Percentiles rank a stretch among this genome's conserved stretches.
Conservation (phyloP, 2,797 vertebrate species). For the Ceyx erithaca region DNA sequence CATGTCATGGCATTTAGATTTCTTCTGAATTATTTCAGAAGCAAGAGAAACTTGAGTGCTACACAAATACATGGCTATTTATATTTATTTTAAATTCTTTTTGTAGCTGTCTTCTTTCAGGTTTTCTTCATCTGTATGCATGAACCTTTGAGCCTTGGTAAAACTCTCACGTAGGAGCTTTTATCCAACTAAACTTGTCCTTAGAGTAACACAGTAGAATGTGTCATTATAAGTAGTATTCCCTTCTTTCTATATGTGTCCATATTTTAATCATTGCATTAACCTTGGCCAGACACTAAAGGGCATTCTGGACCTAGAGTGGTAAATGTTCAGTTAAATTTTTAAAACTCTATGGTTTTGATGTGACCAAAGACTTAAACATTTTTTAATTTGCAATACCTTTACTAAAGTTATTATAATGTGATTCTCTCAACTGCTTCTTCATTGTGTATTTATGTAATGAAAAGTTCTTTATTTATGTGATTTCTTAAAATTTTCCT, state of each 20-base stretch:
- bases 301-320: neutral
- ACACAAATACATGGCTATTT: neutral
- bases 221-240: neutral
- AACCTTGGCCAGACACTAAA: neutral
- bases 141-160: neutral
- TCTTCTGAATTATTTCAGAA: neutral
- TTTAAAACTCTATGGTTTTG: neutral
- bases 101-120: neutral
- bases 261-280: neutral
- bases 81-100: neutral
- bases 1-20: neutral
- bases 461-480: neutral
- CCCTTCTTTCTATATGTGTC: neutral
- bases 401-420: accelerated
- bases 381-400: neutral
- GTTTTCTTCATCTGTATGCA: neutral
- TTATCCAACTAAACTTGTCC: neutral
- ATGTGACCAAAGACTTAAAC: neutral
- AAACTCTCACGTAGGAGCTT: neutral
- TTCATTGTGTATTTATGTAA: neutral
- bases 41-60: neutral
- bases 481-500: neutral
- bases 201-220: neutral
- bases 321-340: neutral
- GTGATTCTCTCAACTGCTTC: neutral